Conservation (phyloP, 2,888 invertebrate species). For the Caenorhabditis sinica region DNA sequence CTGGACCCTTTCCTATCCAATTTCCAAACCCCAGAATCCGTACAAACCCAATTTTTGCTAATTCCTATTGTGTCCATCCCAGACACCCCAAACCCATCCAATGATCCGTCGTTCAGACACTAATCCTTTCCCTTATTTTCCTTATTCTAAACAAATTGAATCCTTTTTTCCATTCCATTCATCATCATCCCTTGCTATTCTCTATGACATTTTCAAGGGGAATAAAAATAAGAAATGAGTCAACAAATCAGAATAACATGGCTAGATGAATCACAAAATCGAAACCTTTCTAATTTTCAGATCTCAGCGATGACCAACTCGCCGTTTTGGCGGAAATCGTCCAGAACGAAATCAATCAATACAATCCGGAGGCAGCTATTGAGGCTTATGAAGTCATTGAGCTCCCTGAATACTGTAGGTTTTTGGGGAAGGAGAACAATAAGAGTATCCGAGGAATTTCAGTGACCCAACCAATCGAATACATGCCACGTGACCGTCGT, state of each 20-base stretch:
- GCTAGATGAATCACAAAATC: neutral
- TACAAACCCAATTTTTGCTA: no score
- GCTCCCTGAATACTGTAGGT: slow-evolving; percentile 65
- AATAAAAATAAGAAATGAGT: neutral
- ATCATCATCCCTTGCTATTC: neutral
- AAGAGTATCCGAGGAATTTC: slow-evolving; percentile 23
- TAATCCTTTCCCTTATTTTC: slow-evolving; percentile 10
- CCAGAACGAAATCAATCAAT: slow-evolving; percentile 69
- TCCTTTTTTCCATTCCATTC: slow-evolving; percentile 19
- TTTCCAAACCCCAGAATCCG: no score
- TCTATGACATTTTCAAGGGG: slow-evolving; percentile 1
- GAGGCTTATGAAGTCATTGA: slow-evolving; percentile 72
- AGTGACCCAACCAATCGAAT: slow-evolving; percentile 53
- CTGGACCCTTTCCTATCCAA: no score
- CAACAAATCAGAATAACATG: neutral
- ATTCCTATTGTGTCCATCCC: neutral
- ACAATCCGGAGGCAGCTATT: slow-evolving; percentile 52
- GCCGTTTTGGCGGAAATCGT: slow-evolving; percentile 71
- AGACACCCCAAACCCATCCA: neutral
- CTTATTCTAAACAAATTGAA: slow-evolving; percentile 6
- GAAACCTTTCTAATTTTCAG: slow-evolving; percentile 44
- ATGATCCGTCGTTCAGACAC: neutral
- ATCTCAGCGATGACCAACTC: slow-evolving; percentile 69
- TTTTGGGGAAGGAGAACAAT: neutral
- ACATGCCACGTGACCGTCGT: slow-evolving; percentile 63